Evolutionary conservation across 2,797 vertebrate genomes (phyloP), one percentile per base, ranked within the genome.

Genomic region (Hapalemur alaotrensis): DNA sequence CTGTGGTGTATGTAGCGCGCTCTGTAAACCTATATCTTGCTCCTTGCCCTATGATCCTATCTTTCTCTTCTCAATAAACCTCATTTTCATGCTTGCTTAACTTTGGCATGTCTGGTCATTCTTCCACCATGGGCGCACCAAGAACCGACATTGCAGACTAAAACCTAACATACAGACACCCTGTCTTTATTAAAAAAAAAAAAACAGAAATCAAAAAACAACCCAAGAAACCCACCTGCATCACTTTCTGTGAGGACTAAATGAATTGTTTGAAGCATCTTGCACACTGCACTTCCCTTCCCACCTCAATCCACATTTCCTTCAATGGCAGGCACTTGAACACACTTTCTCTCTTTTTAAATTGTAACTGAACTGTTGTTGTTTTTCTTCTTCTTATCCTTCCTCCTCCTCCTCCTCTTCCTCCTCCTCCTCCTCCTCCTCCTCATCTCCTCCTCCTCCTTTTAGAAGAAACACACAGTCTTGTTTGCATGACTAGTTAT

Each of bases 401-500:
- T 4, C 5, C 18, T 20, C 15, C 1, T 54, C 7, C n/a, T n/a
- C n/a, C n/a, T n/a, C n/a, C 0, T 18, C 15, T 12, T 46, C 8
- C 15, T 54, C 15, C 1, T 54, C 7, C 0, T 18, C 12, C 12
- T 46, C 8, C 17, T 4, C 8, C 14, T 20, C n/a, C 41, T 4
- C 13, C 1, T 54, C 8, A 1, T 20, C 14, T n/a, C 59, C 10
- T 80, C 15, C 48, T 89, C n/a, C 28, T 82, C 43, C 79, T 91
- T 46, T 76, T 85, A 69, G 92, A 88, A 95, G 83, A 96, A 94
- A 72, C 65, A 75, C 35, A 54, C 32, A 41, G 46, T 73, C 54
- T 87, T 59, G 80, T 69, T 96, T 91, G 50, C 73, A 41, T 85
- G 92, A 95, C 50, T 82, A 88, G 92, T 76, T 93, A 89, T 85